Conservation (phyloP, 2,113 vertebrate species). For the Alosa alosa region DNA sequence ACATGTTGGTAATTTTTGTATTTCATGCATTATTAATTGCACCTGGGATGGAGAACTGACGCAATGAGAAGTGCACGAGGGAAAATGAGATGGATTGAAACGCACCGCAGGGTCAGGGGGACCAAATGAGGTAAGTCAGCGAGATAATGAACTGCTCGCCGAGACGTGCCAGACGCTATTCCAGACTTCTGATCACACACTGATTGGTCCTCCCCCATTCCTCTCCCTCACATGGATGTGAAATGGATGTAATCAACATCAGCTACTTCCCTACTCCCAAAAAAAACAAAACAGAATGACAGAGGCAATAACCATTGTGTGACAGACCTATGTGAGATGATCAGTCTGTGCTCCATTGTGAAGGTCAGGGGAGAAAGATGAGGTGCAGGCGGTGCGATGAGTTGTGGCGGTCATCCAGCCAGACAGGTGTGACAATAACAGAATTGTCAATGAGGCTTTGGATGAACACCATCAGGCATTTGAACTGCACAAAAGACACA, state of each 20-base stretch:
- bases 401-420: background rate
- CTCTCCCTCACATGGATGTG: background rate
- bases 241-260: constrained; percentile 28
- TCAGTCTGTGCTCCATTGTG: background rate
- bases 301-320: constrained; percentile 20
- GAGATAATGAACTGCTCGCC: constrained; percentile 42
- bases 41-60: constrained; percentile 21
- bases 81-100: constrained; percentile 21
- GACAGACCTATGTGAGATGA: constrained; percentile 38
- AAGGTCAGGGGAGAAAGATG: background rate
- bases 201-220: background rate
- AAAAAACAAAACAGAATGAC: constrained; percentile 23
- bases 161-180: constrained; percentile 18
- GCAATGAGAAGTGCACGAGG: constrained; percentile 14
- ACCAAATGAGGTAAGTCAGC: constrained; percentile 34
- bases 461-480: background rate
- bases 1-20: background rate
- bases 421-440: background rate
- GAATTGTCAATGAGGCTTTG: background rate
- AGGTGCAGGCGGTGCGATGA: background rate
- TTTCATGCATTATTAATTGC: constrained; percentile 43
- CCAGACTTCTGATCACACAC: constrained; percentile 22
- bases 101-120: constrained; percentile 20
- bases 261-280: constrained; percentile 11
- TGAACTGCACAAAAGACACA: background rate